Evolutionary conservation across 2,888 invertebrate species (phyloP).

Genomic region (Heteropelma amictum): DNA sequence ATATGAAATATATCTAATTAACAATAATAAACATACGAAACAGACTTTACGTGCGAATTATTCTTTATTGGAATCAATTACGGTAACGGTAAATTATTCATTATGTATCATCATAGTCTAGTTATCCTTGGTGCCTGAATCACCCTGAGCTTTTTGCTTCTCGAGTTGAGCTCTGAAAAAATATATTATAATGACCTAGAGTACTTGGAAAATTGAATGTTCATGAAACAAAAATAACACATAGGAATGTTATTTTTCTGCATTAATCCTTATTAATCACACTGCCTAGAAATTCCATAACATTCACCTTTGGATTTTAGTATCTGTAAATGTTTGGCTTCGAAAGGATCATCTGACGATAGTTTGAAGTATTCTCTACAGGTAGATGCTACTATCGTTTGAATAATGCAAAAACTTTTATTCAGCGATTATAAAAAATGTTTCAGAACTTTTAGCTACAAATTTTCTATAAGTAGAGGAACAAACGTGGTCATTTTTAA

Average conservation of each 20-base stretch:
- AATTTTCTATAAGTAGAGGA: too few relatives aligned
- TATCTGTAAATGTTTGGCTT: too few relatives aligned
- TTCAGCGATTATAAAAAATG: too few relatives aligned
- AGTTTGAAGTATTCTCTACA: too few relatives aligned
- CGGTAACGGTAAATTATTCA: conserved; percentile 21
- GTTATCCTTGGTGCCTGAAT: conserved; percentile 62
- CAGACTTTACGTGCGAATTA: conserved; percentile 8
- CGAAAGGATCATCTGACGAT: too few relatives aligned
- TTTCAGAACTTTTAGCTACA: too few relatives aligned
- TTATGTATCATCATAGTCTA: conserved; percentile 13
- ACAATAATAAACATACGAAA: conserved; percentile 8
- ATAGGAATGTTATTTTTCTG: background rate
- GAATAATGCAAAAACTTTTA: too few relatives aligned
- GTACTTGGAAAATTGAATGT: background rate
- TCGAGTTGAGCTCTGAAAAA: conserved; percentile 84
- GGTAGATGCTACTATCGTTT: too few relatives aligned
- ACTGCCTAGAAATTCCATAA: too few relatives aligned
- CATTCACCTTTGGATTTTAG: too few relatives aligned
- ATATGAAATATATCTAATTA: conserved; percentile 9
- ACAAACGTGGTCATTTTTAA: too few relatives aligned
- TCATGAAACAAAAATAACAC: background rate
- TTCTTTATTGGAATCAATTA: conserved; percentile 41
- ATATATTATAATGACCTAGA: background rate
- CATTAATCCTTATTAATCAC: too few relatives aligned
- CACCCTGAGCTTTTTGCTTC: conserved; percentile 79